Evolutionary conservation across 2,797 vertebrate species (phyloP).

Genomic region (Bradypodion pumilum): DNA sequence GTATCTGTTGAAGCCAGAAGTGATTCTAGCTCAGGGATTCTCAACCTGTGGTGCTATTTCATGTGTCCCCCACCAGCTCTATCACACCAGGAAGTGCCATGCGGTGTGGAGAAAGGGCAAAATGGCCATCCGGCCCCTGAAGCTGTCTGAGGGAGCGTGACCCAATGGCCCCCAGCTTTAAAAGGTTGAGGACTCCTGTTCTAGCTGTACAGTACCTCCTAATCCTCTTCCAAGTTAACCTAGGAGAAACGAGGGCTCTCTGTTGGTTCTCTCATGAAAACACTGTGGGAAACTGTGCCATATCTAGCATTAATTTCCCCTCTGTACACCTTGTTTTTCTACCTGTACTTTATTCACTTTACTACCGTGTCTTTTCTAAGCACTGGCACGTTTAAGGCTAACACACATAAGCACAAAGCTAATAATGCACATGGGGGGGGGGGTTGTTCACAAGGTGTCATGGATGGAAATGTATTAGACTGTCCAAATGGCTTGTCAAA

Average conservation of each 20-base stretch:
- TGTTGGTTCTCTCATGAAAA: background rate
- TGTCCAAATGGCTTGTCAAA: conserved; percentile 45
- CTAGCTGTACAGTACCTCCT: no score
- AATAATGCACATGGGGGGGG: conserved; percentile 6
- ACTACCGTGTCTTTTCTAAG: background rate
- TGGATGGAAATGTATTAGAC: conserved; percentile 37
- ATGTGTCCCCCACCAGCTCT: no score
- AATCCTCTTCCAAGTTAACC: background rate
- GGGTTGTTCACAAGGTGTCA: background rate
- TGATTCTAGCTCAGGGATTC: background rate
- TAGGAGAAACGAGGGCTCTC: background rate
- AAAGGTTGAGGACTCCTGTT: no score
- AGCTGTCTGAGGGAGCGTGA: no score
- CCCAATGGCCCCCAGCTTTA: no score
- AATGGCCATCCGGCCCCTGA: no score
- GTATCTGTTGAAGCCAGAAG: no score
- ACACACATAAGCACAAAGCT: background rate
- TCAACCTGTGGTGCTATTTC: no score
- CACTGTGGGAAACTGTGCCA: background rate
- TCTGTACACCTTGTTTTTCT: background rate
- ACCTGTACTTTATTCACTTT: background rate
- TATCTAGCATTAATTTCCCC: background rate
- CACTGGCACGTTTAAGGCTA: conserved; percentile 24
- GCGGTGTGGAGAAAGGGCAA: no score
- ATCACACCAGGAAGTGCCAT: no score